phyloP scores from a whole-genome alignment of 2,888 invertebrate genomes.

The Octonoba sinensis region DNA sequence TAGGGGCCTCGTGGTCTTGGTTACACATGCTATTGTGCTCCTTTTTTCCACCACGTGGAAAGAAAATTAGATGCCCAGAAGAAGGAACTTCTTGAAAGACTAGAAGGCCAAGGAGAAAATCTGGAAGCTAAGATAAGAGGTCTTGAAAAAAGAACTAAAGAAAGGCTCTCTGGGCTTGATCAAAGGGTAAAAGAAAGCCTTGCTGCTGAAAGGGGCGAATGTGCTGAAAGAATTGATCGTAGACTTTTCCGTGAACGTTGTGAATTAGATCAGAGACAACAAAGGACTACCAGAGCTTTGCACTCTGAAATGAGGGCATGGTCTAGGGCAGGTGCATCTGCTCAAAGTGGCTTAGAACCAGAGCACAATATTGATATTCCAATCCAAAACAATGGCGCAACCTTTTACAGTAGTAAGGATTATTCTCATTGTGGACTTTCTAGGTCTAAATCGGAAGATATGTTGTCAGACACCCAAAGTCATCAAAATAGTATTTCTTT shows the following conservation, averaged over 20 bases:
- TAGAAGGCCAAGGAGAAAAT: slow-evolving; percentile 82
- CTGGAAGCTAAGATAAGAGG: slow-evolving; percentile 86
- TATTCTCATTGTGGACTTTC: slow-evolving; percentile 58
- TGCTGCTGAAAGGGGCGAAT: slow-evolving; percentile 77
- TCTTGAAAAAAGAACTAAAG: slow-evolving; percentile 85
- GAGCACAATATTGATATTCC: neutral
- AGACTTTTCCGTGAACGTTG: slow-evolving; percentile 75
- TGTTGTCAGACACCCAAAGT: slow-evolving; percentile 68
- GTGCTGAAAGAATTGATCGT: slow-evolving; percentile 78
- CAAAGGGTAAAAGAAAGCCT: slow-evolving; percentile 76
- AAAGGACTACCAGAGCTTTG: slow-evolving; percentile 67
- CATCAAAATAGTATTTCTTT: slow-evolving; percentile 52
- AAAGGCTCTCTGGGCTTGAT: slow-evolving; percentile 79
- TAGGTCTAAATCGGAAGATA: slow-evolving; percentile 70
- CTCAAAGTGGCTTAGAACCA: slow-evolving; percentile 9
- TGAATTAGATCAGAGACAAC: slow-evolving; percentile 73
- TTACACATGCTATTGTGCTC: slow-evolving; percentile 92
- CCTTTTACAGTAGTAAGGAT: neutral
- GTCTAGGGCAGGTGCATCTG: slow-evolving; percentile 67
- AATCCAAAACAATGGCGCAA: slow-evolving; percentile 3
- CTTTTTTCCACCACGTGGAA: slow-evolving; percentile 89
- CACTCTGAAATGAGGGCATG: slow-evolving; percentile 69
- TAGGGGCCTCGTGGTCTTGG: slow-evolving; percentile 92
- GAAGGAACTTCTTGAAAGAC: slow-evolving; percentile 82
- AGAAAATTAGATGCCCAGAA: slow-evolving; percentile 83